phyloP scores from a whole-genome alignment of 2,888 invertebrate genomes.

The Sussaba pulchella region DNA sequence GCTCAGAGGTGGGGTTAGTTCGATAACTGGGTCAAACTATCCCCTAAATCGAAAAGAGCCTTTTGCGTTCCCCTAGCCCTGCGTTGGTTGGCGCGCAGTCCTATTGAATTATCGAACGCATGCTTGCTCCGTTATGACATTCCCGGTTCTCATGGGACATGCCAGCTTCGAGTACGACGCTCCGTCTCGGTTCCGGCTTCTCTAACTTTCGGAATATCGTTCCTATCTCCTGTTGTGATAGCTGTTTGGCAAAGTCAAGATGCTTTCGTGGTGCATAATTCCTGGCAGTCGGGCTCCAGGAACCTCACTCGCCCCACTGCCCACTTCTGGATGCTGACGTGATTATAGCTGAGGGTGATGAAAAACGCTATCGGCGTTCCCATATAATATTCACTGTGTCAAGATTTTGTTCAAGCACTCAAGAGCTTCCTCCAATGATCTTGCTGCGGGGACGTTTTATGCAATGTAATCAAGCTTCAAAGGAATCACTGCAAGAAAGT shows the following conservation, averaged over 20 bases:
- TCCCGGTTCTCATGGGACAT: conserved; percentile 37
- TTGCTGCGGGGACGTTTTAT: neutral
- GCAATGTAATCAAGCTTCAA: neutral
- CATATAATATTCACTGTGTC: neutral
- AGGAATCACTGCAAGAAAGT: neutral
- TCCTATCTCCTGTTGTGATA: conserved; percentile 27
- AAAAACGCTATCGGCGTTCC: neutral
- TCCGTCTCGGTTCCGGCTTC: conserved; percentile 12
- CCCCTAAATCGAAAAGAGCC: conserved; percentile 36
- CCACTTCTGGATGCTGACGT: neutral
- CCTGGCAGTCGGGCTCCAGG: conserved; percentile 3
- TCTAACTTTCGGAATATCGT: conserved; percentile 49
- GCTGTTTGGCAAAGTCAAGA: conserved; percentile 37
- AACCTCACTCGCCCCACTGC: neutral
- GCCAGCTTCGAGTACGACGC: conserved; percentile 9
- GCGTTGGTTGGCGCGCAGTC: conserved; percentile 15
- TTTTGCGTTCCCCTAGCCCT: conserved; percentile 4
- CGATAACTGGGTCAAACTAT: conserved; percentile 54
- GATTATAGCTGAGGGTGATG: neutral
- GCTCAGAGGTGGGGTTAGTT: conserved; percentile 43
- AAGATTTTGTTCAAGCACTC: conserved; percentile 3
- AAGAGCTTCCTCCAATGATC: neutral
- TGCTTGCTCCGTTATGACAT: conserved; percentile 58
- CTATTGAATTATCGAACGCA: conserved; percentile 60
- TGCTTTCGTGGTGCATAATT: conserved; percentile 32